These are phyloP conservation scores for Pholis gunnellus DNA, from an alignment of 2,113 vertebrate species.

Conservation along the genomic window DNA sequence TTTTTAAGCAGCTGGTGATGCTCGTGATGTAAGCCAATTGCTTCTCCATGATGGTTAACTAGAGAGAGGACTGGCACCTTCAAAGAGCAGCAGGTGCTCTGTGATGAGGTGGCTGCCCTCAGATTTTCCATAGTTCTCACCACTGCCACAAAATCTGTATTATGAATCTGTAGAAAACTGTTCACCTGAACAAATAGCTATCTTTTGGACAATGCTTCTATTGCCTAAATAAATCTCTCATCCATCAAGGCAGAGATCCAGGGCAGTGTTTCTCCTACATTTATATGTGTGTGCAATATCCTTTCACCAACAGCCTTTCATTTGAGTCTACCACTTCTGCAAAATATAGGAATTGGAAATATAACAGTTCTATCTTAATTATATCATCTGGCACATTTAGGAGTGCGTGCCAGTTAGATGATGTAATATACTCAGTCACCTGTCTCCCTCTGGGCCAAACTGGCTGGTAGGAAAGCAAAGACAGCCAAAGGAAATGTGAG, in stretches of 20 bases:
- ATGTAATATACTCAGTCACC: constrained; percentile 6
- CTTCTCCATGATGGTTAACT: constrained; percentile 18
- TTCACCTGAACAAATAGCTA: no score
- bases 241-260: not conserved
- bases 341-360: not conserved
- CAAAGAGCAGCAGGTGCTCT: not conserved
- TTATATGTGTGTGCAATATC: not conserved
- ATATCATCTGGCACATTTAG: constrained; percentile 5
- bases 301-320: not conserved
- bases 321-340: not conserved
- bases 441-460: not conserved
- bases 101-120: no score
- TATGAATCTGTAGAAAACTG: not conserved
- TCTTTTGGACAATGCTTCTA: not conserved
- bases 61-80: not conserved
- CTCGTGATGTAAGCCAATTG: constrained; percentile 19
- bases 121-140: not conserved
- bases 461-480: not conserved
- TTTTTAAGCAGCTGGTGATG: constrained; percentile 3
- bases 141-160: not conserved
- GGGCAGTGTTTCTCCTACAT: not conserved
- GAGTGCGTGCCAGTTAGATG: constrained; percentile 12
- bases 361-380: not conserved
- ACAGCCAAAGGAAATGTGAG: not conserved
- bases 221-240: not conserved